phyloP scores from a whole-genome alignment of 1,140 invertebrate species.

The Leptinotarsa texana region DNA sequence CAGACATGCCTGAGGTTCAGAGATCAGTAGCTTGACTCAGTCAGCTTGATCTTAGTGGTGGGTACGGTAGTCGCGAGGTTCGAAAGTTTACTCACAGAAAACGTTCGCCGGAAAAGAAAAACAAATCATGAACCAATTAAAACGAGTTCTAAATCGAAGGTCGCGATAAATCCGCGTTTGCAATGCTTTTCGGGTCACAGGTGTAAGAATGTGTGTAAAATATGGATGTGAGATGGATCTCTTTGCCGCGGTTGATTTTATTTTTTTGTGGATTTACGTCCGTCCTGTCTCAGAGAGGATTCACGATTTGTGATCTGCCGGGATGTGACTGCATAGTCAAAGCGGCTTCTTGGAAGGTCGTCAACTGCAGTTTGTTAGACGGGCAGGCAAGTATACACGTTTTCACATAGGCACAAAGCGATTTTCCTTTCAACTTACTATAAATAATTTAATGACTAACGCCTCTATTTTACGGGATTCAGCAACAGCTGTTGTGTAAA shows the following conservation, averaged over 20 bases:
- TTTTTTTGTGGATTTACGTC: constrained; percentile 29
- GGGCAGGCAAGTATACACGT: constrained; percentile 60
- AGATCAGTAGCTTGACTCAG: constrained; percentile 12
- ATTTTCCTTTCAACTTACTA: not conserved
- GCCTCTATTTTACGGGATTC: not conserved
- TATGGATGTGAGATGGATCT: constrained; percentile 42
- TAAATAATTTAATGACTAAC: not conserved
- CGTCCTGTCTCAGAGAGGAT: constrained; percentile 35
- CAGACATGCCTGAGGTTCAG: constrained; percentile 19
- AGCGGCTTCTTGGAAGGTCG: constrained; percentile 62
- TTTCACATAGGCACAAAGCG: not conserved
- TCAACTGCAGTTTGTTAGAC: constrained; percentile 65
- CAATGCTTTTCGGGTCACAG: constrained; percentile 6
- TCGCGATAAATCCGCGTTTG: constrained; percentile 13
- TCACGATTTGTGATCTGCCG: constrained; percentile 59
- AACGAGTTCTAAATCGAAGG: constrained; percentile 11
- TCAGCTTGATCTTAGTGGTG: constrained; percentile 4
- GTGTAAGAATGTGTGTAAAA: constrained; percentile 40
- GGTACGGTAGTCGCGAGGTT: not conserved
- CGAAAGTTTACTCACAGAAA: not conserved
- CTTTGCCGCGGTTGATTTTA: constrained; percentile 38
- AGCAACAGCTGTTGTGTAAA: not conserved
- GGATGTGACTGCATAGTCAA: constrained; percentile 65
- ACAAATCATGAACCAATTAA: constrained; percentile 23
- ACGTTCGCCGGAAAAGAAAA: not conserved